These are phyloP conservation scores for Pyrgilauda ruficollis DNA, from an alignment of 2,113 vertebrate genomes.

Conservation along the genomic window DNA sequence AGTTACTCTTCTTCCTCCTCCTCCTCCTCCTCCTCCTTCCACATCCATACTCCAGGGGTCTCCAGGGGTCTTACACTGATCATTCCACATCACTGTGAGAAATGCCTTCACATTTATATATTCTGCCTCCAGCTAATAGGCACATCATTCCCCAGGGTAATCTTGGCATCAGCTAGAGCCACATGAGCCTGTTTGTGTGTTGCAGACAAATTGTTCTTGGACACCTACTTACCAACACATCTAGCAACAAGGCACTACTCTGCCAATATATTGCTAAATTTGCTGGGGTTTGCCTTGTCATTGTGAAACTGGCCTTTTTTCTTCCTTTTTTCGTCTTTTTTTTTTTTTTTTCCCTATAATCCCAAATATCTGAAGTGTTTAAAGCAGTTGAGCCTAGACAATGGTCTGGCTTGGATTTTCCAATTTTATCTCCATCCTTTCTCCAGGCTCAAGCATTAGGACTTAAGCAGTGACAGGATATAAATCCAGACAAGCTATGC, in stretches of 20 bases:
- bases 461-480: background rate
- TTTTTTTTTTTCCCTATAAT: background rate
- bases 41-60: accelerated
- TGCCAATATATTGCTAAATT: background rate
- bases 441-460: background rate
- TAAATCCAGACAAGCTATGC: background rate
- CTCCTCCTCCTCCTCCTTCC: background rate
- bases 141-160: background rate
- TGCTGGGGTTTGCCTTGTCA: background rate
- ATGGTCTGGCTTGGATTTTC: background rate
- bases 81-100: background rate
- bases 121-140: background rate
- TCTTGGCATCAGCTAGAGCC: background rate
- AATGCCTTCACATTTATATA: background rate
- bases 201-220: background rate
- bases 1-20: background rate
- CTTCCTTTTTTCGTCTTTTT: too few relatives aligned
- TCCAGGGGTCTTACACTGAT: background rate
- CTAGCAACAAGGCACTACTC: background rate
- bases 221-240: background rate
- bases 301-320: background rate
- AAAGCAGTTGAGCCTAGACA: background rate
- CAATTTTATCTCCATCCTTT: background rate
- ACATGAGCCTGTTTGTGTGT: background rate
- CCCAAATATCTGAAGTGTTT: background rate